A percentile compares a stretch with the other conserved stretches of the same genome.
Conservation (phyloP, 2,113 vertebrate genomes). For the Apistogramma diplotaenia region DNA sequence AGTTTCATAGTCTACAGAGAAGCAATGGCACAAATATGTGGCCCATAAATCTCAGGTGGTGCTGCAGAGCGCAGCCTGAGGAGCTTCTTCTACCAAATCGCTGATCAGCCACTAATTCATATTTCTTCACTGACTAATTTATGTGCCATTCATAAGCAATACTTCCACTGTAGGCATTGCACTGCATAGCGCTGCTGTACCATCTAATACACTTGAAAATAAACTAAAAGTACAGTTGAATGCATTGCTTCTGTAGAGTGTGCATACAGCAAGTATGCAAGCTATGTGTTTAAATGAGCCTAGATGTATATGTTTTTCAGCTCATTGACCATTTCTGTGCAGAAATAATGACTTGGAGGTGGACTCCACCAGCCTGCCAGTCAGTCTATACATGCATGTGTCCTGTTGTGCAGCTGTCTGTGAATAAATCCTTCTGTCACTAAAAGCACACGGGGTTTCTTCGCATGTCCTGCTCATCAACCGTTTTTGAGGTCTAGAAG, state of each 20-base stretch:
- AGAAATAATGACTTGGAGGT: conserved; percentile 49
- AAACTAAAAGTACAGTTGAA: not conserved
- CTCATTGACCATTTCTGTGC: conserved; percentile 33
- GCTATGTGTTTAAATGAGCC: not conserved
- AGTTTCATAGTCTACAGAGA: conserved; percentile 64
- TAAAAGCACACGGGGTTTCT: conserved; percentile 46
- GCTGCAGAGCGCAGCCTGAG: conserved; percentile 33
- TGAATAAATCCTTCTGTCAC: conserved; percentile 75
- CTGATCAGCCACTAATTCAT: conserved; percentile 56
- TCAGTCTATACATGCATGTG: conserved; percentile 40
- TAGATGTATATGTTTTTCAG: conserved; percentile 12
- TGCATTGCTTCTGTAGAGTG: not conserved
- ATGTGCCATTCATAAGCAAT: conserved; percentile 5
- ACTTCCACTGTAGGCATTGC: not conserved
- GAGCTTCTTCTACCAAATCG: conserved; percentile 29
- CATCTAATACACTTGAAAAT: not conserved
- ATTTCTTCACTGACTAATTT: conserved; percentile 30
- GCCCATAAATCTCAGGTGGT: conserved; percentile 62
- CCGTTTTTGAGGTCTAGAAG: conserved; percentile 11
- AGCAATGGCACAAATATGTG: conserved; percentile 65
- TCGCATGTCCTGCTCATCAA: conserved; percentile 32
- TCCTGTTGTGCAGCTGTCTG: conserved; percentile 69
- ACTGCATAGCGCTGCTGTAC: not conserved
- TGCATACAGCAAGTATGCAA: not conserved
- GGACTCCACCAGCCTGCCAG: conserved; percentile 24